These are phyloP conservation scores for Luffia ferchaultella DNA, from an alignment of 2,888 invertebrate species.

Conservation along the genomic window DNA sequence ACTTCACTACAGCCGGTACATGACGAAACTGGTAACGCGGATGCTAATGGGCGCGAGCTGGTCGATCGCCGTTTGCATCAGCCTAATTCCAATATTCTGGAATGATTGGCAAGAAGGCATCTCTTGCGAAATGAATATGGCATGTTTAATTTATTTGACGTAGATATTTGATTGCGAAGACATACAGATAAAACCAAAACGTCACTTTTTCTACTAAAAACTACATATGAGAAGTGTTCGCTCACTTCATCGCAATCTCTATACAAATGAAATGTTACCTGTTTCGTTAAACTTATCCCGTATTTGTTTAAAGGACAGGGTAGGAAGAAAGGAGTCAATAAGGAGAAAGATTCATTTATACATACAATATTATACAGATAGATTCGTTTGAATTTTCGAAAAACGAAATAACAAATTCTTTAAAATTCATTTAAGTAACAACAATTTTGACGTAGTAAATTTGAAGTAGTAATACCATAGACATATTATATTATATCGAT, in stretches of 20 bases:
- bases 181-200: background rate
- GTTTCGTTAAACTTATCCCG: too few relatives aligned
- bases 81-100: constrained; percentile 79
- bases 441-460: too few relatives aligned
- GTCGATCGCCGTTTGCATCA: constrained; percentile 71
- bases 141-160: constrained; percentile 24
- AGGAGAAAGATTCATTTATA: too few relatives aligned
- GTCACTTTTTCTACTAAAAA: too few relatives aligned
- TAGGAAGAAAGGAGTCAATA: too few relatives aligned
- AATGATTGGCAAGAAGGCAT: constrained; percentile 73
- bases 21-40: constrained; percentile 74
- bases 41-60: constrained; percentile 72
- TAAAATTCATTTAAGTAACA: too few relatives aligned
- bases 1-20: constrained; percentile 77
- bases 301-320: too few relatives aligned
- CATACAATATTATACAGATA: too few relatives aligned
- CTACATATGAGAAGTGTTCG: background rate
- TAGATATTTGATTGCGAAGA: background rate
- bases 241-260: background rate
- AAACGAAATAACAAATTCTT: too few relatives aligned
- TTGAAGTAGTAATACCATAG: too few relatives aligned
- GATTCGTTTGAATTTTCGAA: too few relatives aligned
- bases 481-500: too few relatives aligned
- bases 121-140: constrained; percentile 74
- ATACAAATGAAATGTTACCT: background rate